Percentiles rank a stretch among this genome's conserved stretches.
Evolutionary conservation across 2,888 invertebrate species (phyloP).

Genomic region (Teinopalpus imperialis): DNA sequence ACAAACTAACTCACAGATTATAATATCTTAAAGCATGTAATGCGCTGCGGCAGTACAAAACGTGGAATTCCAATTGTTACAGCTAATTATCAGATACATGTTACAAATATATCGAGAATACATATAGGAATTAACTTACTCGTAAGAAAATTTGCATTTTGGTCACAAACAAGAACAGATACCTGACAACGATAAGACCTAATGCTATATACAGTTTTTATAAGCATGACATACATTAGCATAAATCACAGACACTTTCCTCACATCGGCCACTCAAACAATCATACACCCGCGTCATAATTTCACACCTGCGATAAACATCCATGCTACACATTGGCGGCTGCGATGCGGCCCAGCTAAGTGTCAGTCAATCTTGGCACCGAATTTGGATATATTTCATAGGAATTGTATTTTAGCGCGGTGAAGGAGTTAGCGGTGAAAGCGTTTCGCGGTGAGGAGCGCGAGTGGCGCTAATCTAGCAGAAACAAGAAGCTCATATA

Average conservation of each 20-base stretch:
- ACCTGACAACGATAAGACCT: conserved; percentile 55
- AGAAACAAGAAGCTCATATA: conserved; percentile 33
- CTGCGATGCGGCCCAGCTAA: background rate
- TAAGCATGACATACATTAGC: conserved; percentile 76
- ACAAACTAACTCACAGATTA: conserved; percentile 3
- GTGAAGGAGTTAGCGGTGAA: background rate
- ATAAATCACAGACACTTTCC: conserved; percentile 79
- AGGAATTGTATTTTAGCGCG: too few species aligned
- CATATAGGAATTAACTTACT: conserved; percentile 43
- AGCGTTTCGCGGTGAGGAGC: background rate
- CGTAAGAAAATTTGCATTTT: conserved; percentile 50
- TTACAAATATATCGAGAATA: conserved; percentile 38
- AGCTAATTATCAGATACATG: conserved; percentile 33
- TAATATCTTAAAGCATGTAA: conserved; percentile 16
- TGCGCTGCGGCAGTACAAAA: conserved; percentile 6
- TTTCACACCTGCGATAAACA: background rate
- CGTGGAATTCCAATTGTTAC: conserved; percentile 19
- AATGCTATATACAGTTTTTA: conserved; percentile 67
- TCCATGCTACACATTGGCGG: background rate
- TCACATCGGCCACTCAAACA: conserved; percentile 60
- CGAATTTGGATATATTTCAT: too few species aligned
- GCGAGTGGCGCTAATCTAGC: background rate
- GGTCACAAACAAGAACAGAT: conserved; percentile 63
- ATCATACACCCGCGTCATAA: conserved; percentile 35
- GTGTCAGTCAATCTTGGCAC: too few species aligned